Percentiles rank a stretch among this genome's conserved stretches.
phyloP scores from a whole-genome alignment of 1,140 invertebrate species.

The Drosophila paulistorum region DNA sequence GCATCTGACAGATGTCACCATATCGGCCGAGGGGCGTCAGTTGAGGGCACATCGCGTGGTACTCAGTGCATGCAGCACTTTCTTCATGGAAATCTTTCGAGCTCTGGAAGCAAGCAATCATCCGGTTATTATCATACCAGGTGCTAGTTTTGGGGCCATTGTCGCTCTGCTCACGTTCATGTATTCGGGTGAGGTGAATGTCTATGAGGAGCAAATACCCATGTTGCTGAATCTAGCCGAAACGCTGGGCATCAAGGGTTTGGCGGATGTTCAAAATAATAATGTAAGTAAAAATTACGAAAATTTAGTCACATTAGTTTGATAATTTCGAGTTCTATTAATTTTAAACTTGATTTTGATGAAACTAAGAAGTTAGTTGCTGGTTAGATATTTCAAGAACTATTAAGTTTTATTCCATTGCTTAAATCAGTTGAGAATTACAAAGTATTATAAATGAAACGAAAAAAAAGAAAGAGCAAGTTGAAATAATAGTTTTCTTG shows the following conservation, averaged over 20 bases:
- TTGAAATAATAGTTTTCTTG: too few relatives aligned
- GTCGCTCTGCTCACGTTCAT: slow-evolving; percentile 94
- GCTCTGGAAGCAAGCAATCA: slow-evolving; percentile 89
- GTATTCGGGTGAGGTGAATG: slow-evolving; percentile 96
- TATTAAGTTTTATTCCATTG: too few relatives aligned
- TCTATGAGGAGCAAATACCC: slow-evolving; percentile 91
- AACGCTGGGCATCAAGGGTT: slow-evolving; percentile 92
- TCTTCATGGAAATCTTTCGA: slow-evolving; percentile 94
- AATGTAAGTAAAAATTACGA: slow-evolving; percentile 84
- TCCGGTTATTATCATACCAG: slow-evolving; percentile 92
- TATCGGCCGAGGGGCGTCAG: slow-evolving; percentile 91
- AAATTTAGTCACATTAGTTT: neutral
- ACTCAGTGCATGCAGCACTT: slow-evolving; percentile 95
- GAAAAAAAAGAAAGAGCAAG: too few relatives aligned
- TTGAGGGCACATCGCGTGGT: slow-evolving; percentile 94
- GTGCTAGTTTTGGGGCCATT: slow-evolving; percentile 91
- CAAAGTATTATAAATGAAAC: too few relatives aligned
- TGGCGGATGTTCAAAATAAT: slow-evolving; percentile 89
- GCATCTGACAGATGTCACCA: slow-evolving; percentile 94
- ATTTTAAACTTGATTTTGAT: neutral
- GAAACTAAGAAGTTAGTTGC: too few relatives aligned
- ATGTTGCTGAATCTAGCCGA: slow-evolving; percentile 92
- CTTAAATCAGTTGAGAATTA: too few relatives aligned
- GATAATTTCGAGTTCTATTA: neutral
- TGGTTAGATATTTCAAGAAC: too few relatives aligned